Evolutionary conservation across 2,888 invertebrate genomes (phyloP), one percentile per base, ranked within the genome.

Genomic region (Agrilus cyanescens): DNA sequence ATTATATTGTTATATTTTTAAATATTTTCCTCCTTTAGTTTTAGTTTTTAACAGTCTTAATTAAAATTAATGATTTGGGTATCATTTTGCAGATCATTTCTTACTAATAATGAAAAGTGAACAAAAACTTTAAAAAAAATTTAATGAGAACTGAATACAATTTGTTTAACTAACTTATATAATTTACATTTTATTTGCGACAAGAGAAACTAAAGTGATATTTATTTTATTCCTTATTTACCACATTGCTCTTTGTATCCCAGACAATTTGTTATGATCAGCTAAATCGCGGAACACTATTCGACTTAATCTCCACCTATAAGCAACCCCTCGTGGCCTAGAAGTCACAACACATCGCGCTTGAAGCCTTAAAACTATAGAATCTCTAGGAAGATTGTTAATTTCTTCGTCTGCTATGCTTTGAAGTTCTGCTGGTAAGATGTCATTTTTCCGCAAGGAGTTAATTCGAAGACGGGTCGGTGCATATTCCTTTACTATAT

Each of bases 241-340:
- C 95, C 96, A 97, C 74, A 86, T 84, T n/a, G 95, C 91, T 62
- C 95, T 74, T 63, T 91, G 91, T 0, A 95, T 81, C 32, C 96
- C 96, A 13, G 87, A 76, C 32, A 97, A 64, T 65, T 88, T 84
- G 66, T 95, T 96, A 65, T 95, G 85, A 71, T 98, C 97, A 0
- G 90, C 93, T 47, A 93, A 70, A 59, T 88, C 78, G 47, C 96
- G 77, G 75, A 88, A 98, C 4, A 90, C 78, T 49, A 95, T 87
- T 58, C 96, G 76, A 57, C 94, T 93, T 45, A 97, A 61, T 40
- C 93, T 76, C 82, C 88, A 97, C 41, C 82, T 77, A 37, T 70
- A 63, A 0, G 91, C 82, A 47, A 80, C 75, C 48, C 93, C 93
- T 47, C 87, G 71, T 1, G 85, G 80, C 52, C 94, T 78, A 30